Evolutionary conservation across 2,888 invertebrate genomes (phyloP).

Genomic region (Microplitis manilae): DNA sequence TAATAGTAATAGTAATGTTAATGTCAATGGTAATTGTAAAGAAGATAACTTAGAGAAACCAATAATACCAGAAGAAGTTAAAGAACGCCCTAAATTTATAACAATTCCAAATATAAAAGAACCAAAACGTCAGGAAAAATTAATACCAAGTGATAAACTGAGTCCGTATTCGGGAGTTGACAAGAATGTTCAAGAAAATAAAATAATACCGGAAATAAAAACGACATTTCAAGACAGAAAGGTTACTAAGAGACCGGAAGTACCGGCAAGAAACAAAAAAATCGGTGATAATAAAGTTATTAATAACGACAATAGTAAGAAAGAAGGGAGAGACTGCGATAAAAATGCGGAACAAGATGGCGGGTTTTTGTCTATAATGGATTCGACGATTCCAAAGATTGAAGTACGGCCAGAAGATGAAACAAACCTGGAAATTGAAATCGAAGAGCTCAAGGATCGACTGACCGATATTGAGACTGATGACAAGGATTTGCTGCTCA

Average conservation of each 20-base stretch:
- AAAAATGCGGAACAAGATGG: background rate
- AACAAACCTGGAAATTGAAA: slow-evolving; percentile 58
- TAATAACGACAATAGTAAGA: background rate
- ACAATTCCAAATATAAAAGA: slow-evolving; percentile 68
- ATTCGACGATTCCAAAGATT: slow-evolving; percentile 11
- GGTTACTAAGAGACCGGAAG: slow-evolving; percentile 51
- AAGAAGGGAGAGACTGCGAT: background rate
- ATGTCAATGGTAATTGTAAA: background rate
- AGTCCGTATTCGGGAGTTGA: no score
- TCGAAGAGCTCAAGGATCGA: slow-evolving; percentile 56
- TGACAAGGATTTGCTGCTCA: slow-evolving; percentile 55
- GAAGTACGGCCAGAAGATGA: slow-evolving; percentile 52
- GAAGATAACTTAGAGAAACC: slow-evolving; percentile 47
- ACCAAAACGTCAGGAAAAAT: slow-evolving; percentile 49
- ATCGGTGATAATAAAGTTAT: slow-evolving; percentile 21
- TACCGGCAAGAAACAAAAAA: slow-evolving; percentile 46
- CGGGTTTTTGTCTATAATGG: background rate
- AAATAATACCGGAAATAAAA: slow-evolving; percentile 53
- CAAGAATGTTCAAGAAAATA: slow-evolving; percentile 55
- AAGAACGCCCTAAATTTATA: slow-evolving; percentile 63
- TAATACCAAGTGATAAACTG: background rate
- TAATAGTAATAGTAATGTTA: background rate
- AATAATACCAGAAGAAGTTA: slow-evolving; percentile 52
- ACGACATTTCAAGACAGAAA: slow-evolving; percentile 17
- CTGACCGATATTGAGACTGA: slow-evolving; percentile 58